A percentile compares a stretch with the other conserved stretches of the same genome.
phyloP scores from a whole-genome alignment of 1,140 invertebrate genomes.

The Danaus melanippus region DNA sequence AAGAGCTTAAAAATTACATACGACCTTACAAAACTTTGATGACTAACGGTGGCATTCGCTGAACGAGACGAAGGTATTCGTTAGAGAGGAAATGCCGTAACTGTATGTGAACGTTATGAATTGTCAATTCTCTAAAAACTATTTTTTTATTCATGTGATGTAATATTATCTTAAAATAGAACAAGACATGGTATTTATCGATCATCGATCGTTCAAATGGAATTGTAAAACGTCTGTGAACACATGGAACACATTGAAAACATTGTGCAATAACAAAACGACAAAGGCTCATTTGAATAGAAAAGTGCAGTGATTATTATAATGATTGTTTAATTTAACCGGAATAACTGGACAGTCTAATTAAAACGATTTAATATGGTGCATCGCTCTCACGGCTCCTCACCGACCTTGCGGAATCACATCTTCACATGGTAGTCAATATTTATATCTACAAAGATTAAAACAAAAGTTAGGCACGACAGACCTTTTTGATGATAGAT shows the following conservation, averaged over 20 bases:
- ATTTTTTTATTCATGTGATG: conserved; percentile 2
- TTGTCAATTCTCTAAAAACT: neutral
- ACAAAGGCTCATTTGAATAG: conserved; percentile 60
- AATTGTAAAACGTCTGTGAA: no score
- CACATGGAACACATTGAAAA: conserved; percentile 1
- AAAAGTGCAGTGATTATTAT: conserved; percentile 24
- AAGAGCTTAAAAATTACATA: conserved; percentile 13
- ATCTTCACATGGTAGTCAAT: neutral
- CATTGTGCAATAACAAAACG: conserved; percentile 21
- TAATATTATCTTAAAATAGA: conserved; percentile 1
- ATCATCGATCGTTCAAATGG: no score
- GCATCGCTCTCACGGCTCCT: conserved; percentile 49
- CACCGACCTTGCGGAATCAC: conserved; percentile 37
- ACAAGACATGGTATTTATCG: neutral
- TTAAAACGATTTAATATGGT: conserved; percentile 54
- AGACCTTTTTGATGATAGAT: no score
- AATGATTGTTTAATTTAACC: conserved; percentile 34
- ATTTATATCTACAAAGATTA: no score
- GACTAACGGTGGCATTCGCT: conserved; percentile 22
- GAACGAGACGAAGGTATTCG: conserved; percentile 20
- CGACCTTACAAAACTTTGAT: conserved; percentile 21
- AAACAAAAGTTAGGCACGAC: no score
- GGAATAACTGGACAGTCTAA: conserved; percentile 64
- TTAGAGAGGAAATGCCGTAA: conserved; percentile 23
- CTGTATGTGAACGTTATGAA: conserved; percentile 5